Conservation (phyloP, 1,140 invertebrate species). For the Apolygus lucorum region DNA sequence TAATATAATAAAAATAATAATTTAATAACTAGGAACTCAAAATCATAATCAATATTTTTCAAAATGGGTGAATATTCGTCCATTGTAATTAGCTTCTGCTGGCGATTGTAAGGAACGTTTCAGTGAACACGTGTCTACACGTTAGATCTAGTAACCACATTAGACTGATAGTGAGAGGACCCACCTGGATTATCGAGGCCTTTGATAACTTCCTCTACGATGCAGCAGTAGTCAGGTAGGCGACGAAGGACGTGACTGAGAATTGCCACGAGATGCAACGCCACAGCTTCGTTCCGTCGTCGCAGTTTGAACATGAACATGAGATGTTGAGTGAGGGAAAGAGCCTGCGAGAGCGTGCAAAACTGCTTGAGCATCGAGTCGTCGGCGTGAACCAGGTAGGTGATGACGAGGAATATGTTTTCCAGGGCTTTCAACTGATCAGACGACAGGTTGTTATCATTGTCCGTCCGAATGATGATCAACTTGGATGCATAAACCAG, state of each 20-base stretch:
- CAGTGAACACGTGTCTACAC: too few relatives aligned
- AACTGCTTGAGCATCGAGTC: conserved; percentile 64
- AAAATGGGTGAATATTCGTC: too few relatives aligned
- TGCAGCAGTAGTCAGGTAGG: conserved; percentile 60
- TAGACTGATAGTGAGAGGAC: too few relatives aligned
- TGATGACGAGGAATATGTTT: conserved; percentile 56
- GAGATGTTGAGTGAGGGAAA: conserved; percentile 38
- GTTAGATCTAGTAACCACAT: neutral
- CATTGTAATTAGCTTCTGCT: too few relatives aligned
- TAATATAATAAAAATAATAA: too few relatives aligned
- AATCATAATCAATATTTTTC: too few relatives aligned
- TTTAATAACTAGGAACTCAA: too few relatives aligned
- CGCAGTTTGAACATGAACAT: conserved; percentile 45
- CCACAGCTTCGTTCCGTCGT: conserved; percentile 49
- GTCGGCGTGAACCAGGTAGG: conserved; percentile 58
- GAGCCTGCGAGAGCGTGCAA: conserved; percentile 62
- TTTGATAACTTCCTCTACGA: conserved; percentile 58
- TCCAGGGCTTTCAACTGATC: conserved; percentile 53
- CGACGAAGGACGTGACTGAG: conserved; percentile 64
- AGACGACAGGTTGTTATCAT: conserved; percentile 40
- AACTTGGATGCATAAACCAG: conserved; percentile 62
- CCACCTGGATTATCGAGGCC: conserved; percentile 23
- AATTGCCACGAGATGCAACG: conserved; percentile 58
- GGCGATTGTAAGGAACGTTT: neutral
- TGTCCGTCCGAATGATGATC: conserved; percentile 38